These are phyloP conservation scores for Daphoenositta chrysoptera DNA, from an alignment of 2,113 vertebrate species.

Conservation along the genomic window DNA sequence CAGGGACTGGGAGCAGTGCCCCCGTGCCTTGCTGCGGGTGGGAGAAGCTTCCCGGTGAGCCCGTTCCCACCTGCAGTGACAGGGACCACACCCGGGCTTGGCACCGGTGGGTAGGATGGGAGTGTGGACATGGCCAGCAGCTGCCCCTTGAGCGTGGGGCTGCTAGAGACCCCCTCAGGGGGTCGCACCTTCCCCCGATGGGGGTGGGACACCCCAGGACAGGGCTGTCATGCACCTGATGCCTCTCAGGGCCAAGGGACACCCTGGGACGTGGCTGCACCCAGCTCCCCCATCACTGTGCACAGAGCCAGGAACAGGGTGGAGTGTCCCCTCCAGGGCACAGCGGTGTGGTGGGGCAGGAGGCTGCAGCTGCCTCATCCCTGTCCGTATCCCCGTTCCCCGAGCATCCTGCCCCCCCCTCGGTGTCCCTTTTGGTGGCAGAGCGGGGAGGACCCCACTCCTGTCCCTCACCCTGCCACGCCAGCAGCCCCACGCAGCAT, in stretches of 20 bases:
- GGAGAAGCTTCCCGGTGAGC: neutral
- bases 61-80: neutral
- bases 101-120: neutral
- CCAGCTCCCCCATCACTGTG: neutral
- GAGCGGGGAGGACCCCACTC: neutral
- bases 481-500: conserved; percentile 1
- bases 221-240: neutral
- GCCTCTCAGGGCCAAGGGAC: neutral
- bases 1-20: neutral
- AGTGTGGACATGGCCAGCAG: neutral
- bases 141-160: neutral
- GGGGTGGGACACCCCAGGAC: neutral
- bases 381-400: neutral
- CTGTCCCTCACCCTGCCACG: neutral
- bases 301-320: neutral
- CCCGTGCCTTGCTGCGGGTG: neutral
- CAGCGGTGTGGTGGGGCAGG: neutral
- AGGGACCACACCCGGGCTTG: neutral
- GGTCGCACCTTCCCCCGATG: neutral
- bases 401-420: neutral
- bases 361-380: neutral
- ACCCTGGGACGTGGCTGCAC: neutral
- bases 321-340: neutral
- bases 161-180: neutral
- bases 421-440: neutral